phyloP scores from a whole-genome alignment of 2,113 vertebrate genomes.

The Coreoperca whiteheadi region DNA sequence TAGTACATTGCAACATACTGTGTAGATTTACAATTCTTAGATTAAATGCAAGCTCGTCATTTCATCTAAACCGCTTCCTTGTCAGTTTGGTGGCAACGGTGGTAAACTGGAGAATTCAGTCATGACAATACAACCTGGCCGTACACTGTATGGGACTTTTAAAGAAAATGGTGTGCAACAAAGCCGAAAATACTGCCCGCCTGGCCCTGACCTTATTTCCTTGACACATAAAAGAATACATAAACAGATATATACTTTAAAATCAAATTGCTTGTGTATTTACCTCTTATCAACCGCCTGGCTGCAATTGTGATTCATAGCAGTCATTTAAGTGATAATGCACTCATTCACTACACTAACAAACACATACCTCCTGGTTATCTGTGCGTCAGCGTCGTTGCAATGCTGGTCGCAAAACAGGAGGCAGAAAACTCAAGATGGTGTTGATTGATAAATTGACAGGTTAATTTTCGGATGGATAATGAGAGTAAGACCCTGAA shows the following conservation, averaged over 20 bases:
- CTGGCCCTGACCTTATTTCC: slow-evolving; percentile 71
- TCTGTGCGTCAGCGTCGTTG: slow-evolving; percentile 91
- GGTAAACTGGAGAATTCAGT: slow-evolving; percentile 35
- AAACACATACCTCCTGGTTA: slow-evolving; percentile 95
- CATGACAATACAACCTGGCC: slow-evolving; percentile 35
- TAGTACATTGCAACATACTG: background rate
- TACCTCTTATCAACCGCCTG: slow-evolving; percentile 91
- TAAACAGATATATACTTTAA: slow-evolving; percentile 75
- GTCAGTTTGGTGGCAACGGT: slow-evolving; percentile 1
- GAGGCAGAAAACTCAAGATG: slow-evolving; percentile 96
- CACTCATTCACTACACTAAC: slow-evolving; percentile 97
- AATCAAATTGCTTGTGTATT: slow-evolving; percentile 84
- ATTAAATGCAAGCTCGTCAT: slow-evolving; percentile 29
- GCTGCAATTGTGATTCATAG: slow-evolving; percentile 99
- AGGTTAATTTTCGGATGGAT: slow-evolving; percentile 99
- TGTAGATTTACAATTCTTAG: slow-evolving; percentile 18
- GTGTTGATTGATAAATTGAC: slow-evolving; percentile 99
- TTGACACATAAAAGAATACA: slow-evolving; percentile 74
- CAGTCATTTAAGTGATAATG: slow-evolving; percentile 99
- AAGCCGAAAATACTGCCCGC: slow-evolving; percentile 51
- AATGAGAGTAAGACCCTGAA: slow-evolving; percentile 95
- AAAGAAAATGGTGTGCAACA: slow-evolving; percentile 50
- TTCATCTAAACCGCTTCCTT: slow-evolving; percentile 18
- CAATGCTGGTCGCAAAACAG: slow-evolving; percentile 87
- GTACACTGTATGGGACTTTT: slow-evolving; percentile 36